Evolutionary conservation across 2,888 invertebrate species (phyloP).

Genomic region (Chrysodeixis includens): DNA sequence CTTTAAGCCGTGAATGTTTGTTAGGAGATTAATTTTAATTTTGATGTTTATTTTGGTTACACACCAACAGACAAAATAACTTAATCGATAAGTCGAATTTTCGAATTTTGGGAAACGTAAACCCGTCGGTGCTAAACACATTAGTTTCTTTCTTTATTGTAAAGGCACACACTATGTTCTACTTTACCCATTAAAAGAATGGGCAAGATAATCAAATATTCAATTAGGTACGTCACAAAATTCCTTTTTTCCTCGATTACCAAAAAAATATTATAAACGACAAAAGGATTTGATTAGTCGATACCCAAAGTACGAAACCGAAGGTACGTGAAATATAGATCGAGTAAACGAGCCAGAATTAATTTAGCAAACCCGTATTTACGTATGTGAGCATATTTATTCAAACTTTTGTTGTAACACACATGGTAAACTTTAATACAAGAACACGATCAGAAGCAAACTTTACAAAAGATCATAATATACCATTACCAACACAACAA

Average conservation of each 20-base stretch:
- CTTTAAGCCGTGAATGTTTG: neutral
- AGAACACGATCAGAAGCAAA: slow-evolving; percentile 40
- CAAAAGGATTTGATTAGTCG: neutral
- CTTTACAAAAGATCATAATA: slow-evolving; percentile 57
- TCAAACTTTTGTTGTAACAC: slow-evolving; percentile 9
- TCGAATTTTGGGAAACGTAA: too few relatives aligned
- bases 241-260: neutral
- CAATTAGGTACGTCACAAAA: neutral
- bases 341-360: slow-evolving; percentile 8
- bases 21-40: neutral
- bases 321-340: slow-evolving; percentile 6
- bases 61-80: neutral
- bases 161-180: neutral
- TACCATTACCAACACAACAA: slow-evolving; percentile 57
- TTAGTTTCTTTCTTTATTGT: too few relatives aligned
- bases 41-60: neutral
- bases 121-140: too few relatives aligned
- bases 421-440: slow-evolving; percentile 36
- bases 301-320: neutral
- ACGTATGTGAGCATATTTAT: slow-evolving; percentile 4
- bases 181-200: too few relatives aligned
- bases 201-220: neutral
- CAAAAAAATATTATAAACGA: neutral
- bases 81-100: neutral
- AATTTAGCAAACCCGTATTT: slow-evolving; percentile 6